phyloP scores from a whole-genome alignment of 2,888 invertebrate genomes.

The Macropis europaea region DNA sequence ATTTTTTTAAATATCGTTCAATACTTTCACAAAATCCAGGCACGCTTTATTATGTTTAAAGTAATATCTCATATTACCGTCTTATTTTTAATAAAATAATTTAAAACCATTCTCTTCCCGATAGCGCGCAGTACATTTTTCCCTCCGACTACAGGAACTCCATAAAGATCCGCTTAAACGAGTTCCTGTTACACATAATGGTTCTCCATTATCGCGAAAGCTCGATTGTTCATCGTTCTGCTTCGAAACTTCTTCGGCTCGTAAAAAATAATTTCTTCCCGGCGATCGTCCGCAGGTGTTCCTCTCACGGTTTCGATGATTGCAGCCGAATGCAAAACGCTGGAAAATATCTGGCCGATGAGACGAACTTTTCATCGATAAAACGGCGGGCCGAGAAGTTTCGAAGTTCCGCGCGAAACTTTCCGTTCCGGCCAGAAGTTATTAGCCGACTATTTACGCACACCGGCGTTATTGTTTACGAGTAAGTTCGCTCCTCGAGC shows the following conservation, averaged over 20 bases:
- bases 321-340: slow-evolving; percentile 22
- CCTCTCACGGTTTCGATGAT: slow-evolving; percentile 6
- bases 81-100: too few relatives aligned
- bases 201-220: neutral
- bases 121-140: too few relatives aligned
- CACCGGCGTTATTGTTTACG: slow-evolving; percentile 48
- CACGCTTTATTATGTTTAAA: too few relatives aligned
- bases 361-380: slow-evolving; percentile 59
- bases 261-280: slow-evolving; percentile 1
- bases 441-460: slow-evolving; percentile 52
- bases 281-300: slow-evolving; percentile 16
- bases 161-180: neutral
- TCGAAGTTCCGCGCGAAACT: slow-evolving; percentile 32
- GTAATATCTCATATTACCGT: too few relatives aligned
- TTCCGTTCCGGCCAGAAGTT: slow-evolving; percentile 28
- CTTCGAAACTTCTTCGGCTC: neutral
- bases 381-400: slow-evolving; percentile 21
- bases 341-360: slow-evolving; percentile 43
- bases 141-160: too few relatives aligned
- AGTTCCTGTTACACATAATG: neutral
- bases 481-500: slow-evolving; percentile 6
- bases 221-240: neutral
- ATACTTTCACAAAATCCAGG: too few relatives aligned
- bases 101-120: too few relatives aligned
- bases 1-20: too few relatives aligned